Evolutionary conservation across 1,140 invertebrate species (phyloP).

Genomic region (Mactra quadrangularis): DNA sequence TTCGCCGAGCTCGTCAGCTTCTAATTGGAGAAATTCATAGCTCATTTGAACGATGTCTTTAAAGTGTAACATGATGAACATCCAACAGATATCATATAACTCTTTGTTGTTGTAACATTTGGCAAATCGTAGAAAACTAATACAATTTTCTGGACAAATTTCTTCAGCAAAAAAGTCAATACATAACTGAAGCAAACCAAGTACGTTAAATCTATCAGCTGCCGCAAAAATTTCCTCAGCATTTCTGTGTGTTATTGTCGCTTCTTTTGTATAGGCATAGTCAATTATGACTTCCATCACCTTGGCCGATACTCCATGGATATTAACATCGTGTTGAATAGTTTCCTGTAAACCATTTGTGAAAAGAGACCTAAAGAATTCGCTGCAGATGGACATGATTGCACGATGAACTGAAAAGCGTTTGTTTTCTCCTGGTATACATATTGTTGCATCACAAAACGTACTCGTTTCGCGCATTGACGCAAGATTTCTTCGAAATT

Average conservation of each 20-base stretch:
- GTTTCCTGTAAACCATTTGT: slow-evolving; percentile 88
- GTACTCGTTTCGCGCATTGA: slow-evolving; percentile 90
- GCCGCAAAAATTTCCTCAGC: slow-evolving; percentile 89
- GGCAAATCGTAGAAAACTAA: slow-evolving; percentile 92
- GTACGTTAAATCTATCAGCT: slow-evolving; percentile 90
- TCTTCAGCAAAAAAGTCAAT: slow-evolving; percentile 88
- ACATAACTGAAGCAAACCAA: slow-evolving; percentile 90
- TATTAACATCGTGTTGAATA: slow-evolving; percentile 88
- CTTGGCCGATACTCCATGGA: slow-evolving; percentile 89
- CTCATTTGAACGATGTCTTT: slow-evolving; percentile 93
- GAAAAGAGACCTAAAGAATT: slow-evolving; percentile 93
- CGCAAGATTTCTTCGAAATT: slow-evolving; percentile 85
- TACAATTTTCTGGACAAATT: slow-evolving; percentile 90
- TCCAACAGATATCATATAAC: slow-evolving; percentile 87
- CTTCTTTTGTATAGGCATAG: slow-evolving; percentile 91
- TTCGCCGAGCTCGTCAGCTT: slow-evolving; percentile 96
- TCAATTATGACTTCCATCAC: slow-evolving; percentile 90
- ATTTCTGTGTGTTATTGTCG: slow-evolving; percentile 89
- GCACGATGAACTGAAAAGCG: slow-evolving; percentile 91
- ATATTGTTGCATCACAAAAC: slow-evolving; percentile 92
- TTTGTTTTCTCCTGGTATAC: slow-evolving; percentile 88
- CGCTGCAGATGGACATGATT: slow-evolving; percentile 93
- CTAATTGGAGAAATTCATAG: slow-evolving; percentile 97
- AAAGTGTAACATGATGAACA: slow-evolving; percentile 75
- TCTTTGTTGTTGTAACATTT: slow-evolving; percentile 89